Percentiles rank a stretch among this genome's conserved stretches.
These are phyloP conservation scores for Myotis vivesi DNA, from an alignment of 2,797 vertebrate species.

Conservation along the genomic window DNA sequence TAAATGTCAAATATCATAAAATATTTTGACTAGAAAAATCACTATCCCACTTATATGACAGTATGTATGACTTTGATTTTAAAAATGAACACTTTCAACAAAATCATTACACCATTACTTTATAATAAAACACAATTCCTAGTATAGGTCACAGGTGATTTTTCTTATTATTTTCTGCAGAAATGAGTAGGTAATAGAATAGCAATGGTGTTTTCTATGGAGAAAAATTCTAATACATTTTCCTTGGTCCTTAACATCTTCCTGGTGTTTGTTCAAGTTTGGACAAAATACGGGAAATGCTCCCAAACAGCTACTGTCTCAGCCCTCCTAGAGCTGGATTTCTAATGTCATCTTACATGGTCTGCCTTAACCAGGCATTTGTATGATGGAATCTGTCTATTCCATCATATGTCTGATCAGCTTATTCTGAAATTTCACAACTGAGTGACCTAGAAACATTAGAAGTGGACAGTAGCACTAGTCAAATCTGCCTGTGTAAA, in stretches of 20 bases:
- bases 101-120: neutral
- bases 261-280: neutral
- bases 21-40: neutral
- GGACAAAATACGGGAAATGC: neutral
- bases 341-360: neutral
- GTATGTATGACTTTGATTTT: neutral
- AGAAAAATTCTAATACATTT: neutral
- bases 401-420: neutral
- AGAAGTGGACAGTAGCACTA: neutral
- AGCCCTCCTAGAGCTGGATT: neutral
- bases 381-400: neutral
- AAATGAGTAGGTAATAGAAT: neutral
- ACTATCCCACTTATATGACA: neutral
- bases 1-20: neutral
- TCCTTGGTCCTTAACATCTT: neutral
- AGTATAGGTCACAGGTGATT: neutral
- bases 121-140: neutral
- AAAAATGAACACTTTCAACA: neutral
- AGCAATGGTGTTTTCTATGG: neutral
- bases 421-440: slow-evolving; percentile 1
- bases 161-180: slow-evolving; percentile 33
- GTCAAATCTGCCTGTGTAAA: neutral
- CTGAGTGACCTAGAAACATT: neutral
- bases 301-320: neutral
- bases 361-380: neutral